Evolutionary conservation across 1,140 invertebrate species (phyloP).

Genomic region (Megalopta genalis): DNA sequence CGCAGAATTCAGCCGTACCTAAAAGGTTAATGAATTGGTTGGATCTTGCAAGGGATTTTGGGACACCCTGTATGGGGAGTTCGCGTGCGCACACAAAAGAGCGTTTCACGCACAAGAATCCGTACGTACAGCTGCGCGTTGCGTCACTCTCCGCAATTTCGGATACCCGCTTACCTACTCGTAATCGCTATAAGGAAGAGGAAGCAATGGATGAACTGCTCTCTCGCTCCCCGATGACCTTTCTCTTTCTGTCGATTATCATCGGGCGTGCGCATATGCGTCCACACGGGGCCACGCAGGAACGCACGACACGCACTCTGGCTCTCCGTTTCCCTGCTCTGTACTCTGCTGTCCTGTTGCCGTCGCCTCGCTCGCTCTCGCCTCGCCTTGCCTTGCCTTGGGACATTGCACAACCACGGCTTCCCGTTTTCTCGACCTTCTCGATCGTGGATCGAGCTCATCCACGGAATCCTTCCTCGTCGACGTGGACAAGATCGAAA

Average conservation of each 20-base stretch:
- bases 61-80: neutral
- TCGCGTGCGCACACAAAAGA: neutral
- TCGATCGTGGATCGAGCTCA: neutral
- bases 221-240: conserved; percentile 49
- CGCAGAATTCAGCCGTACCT: no score
- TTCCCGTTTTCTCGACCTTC: conserved; percentile 15
- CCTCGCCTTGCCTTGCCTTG: conserved; percentile 42
- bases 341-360: no score
- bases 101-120: neutral
- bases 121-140: conserved; percentile 40
- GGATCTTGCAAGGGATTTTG: neutral
- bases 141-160: conserved; percentile 48
- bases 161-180: conserved; percentile 41
- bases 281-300: conserved; percentile 23
- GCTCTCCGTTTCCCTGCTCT: no score
- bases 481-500: neutral
- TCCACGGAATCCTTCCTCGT: neutral
- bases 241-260: conserved; percentile 53
- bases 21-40: no score
- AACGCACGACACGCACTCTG: conserved; percentile 36
- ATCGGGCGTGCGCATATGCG: conserved; percentile 43
- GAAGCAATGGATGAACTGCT: conserved; percentile 41
- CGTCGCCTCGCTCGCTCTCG: neutral
- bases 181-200: conserved; percentile 52
- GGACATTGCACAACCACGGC: conserved; percentile 34